These are phyloP conservation scores for Theropithecus gelada DNA, from an alignment of 2,113 vertebrate species.

Conservation along the genomic window DNA sequence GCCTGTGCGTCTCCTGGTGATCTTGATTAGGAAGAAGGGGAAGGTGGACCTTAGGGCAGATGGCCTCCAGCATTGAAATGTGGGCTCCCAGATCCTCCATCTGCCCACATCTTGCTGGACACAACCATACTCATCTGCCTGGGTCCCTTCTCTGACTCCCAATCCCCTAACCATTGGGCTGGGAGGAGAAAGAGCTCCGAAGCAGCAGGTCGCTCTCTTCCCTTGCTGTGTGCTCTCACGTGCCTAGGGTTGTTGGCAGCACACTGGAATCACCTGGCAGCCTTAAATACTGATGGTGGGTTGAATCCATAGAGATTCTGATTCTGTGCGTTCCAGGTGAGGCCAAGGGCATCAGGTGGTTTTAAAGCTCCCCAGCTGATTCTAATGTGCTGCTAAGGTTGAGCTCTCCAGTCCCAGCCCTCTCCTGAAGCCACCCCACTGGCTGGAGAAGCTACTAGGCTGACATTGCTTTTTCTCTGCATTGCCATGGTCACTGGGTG, in stretches of 20 bases:
- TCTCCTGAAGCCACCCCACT: background rate
- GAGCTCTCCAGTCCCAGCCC: background rate
- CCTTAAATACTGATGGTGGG: background rate
- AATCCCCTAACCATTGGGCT: background rate
- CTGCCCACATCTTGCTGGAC: background rate
- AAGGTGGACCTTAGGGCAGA: background rate
- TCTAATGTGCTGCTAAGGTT: background rate
- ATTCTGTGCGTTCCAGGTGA: background rate
- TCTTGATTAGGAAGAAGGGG: background rate
- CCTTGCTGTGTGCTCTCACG: accelerated
- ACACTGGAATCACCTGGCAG: background rate
- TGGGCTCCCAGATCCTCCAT: too few species aligned
- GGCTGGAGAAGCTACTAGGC: background rate
- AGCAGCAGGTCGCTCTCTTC: background rate
- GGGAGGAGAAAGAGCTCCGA: background rate
- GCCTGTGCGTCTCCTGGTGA: background rate
- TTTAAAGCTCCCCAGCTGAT: background rate
- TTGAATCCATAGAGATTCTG: background rate
- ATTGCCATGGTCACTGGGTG: background rate
- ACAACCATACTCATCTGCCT: background rate
- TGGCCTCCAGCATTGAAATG: background rate
- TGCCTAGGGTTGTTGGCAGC: background rate
- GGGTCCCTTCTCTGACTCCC: background rate
- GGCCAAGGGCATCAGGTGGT: too few species aligned
- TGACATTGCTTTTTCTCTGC: background rate